Conservation (phyloP, 2,888 invertebrate genomes). For the Apodemia zela region DNA sequence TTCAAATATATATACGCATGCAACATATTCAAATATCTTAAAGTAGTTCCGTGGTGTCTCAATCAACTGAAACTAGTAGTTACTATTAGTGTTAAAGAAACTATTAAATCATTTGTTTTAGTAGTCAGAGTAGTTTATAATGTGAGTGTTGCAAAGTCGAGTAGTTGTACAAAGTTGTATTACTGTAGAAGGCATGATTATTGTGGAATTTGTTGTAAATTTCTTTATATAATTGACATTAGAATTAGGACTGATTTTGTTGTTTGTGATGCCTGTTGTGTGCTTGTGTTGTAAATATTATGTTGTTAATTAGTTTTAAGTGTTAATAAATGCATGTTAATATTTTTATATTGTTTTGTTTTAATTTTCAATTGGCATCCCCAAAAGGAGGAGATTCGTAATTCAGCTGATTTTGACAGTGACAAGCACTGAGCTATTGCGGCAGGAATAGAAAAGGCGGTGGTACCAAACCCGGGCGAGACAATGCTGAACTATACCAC, state of each 20-base stretch:
- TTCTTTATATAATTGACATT: neutral
- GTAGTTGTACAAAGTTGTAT: neutral
- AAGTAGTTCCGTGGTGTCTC: too few species aligned
- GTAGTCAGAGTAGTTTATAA: neutral
- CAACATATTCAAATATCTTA: too few species aligned
- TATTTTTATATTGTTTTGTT: neutral
- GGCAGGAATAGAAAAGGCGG: too few species aligned
- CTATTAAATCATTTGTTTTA: too few species aligned
- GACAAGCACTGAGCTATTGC: too few species aligned
- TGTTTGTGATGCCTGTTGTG: slow-evolving; percentile 24
- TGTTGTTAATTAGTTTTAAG: slow-evolving; percentile 44
- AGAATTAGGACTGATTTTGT: slow-evolving; percentile 18
- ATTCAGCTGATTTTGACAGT: too few species aligned
- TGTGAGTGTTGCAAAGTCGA: neutral
- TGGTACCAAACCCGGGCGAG: too few species aligned
- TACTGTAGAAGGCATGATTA: neutral
- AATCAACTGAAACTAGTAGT: too few species aligned
- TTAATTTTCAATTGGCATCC: neutral
- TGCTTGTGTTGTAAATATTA: slow-evolving; percentile 40
- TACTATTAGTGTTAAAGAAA: too few species aligned
- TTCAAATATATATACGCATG: too few species aligned
- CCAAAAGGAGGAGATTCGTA: too few species aligned
- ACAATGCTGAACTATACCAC: too few species aligned
- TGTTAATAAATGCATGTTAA: slow-evolving; percentile 35
- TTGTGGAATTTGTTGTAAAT: neutral